Percentiles rank a stretch among this genome's conserved stretches.
Conservation (phyloP, 2,888 invertebrate species). For the Rhopalosiphum nymphaeae region DNA sequence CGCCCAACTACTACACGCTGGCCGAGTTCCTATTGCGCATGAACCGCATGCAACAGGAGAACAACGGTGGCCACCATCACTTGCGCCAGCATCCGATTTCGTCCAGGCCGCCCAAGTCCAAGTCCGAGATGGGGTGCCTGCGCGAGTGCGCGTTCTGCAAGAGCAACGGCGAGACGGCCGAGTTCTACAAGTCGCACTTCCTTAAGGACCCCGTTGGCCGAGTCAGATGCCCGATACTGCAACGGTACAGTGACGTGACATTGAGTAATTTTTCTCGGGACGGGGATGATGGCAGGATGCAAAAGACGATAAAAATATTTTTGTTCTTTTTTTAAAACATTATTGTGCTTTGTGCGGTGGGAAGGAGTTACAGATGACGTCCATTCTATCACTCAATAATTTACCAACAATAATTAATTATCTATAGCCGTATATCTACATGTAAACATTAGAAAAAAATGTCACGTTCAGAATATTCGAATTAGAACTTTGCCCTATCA, state of each 20-base stretch:
- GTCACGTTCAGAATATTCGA: no score
- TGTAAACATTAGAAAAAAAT: neutral
- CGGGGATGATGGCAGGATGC: neutral
- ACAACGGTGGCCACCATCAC: neutral
- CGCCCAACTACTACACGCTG: constrained; percentile 47
- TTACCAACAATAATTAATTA: no score
- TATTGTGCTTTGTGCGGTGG: neutral
- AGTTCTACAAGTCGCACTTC: constrained; percentile 77
- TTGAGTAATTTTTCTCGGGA: neutral
- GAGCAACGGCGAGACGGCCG: constrained; percentile 80
- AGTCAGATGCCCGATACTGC: constrained; percentile 79
- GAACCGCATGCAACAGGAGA: constrained; percentile 58
- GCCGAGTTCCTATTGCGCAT: constrained; percentile 56
- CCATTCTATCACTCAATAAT: neutral
- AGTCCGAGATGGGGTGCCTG: constrained; percentile 52
- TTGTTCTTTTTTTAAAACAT: neutral
- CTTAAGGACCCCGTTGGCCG: constrained; percentile 75
- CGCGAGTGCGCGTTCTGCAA: constrained; percentile 81
- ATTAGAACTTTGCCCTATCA: no score
- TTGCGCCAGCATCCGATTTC: neutral
- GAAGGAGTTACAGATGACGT: neutral
- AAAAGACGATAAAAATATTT: neutral
- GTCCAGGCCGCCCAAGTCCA: constrained; percentile 22
- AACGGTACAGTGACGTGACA: constrained; percentile 39
- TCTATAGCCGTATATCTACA: no score